These are phyloP conservation scores for Circaetus cinerascens DNA, from an alignment of 2,113 vertebrate genomes.

Conservation along the genomic window DNA sequence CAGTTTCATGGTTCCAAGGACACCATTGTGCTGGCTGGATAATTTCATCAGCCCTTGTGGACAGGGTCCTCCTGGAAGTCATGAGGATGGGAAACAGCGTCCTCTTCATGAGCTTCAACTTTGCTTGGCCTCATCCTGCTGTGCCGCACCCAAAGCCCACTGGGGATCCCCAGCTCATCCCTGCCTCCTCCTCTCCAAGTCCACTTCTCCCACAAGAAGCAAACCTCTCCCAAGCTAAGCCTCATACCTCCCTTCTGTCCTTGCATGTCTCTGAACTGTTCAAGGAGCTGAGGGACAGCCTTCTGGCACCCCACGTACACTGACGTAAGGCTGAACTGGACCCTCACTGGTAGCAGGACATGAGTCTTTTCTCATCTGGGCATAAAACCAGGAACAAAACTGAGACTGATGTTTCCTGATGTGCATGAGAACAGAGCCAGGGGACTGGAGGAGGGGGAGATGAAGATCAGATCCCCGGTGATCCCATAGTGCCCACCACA, in stretches of 20 bases:
- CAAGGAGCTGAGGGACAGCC: neutral
- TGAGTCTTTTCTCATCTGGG: neutral
- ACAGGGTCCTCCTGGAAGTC: neutral
- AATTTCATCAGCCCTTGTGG: neutral
- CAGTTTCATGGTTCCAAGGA: neutral
- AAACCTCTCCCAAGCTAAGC: neutral
- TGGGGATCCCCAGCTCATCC: neutral
- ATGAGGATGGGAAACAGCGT: neutral
- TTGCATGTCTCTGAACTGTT: neutral
- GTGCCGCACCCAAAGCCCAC: neutral
- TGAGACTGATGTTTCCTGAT: neutral
- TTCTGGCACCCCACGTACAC: fast-evolving
- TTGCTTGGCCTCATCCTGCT: neutral
- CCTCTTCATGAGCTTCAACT: neutral
- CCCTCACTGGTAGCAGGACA: neutral
- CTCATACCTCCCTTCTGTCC: neutral
- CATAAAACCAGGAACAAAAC: neutral
- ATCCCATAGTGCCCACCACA: neutral
- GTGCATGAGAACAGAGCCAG: neutral
- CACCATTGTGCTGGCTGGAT: neutral
- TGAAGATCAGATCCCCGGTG: neutral
- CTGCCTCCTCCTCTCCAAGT: neutral
- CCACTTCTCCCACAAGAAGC: neutral
- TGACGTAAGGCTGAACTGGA: neutral
- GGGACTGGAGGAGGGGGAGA: neutral